These are phyloP conservation scores for Spilogale gracilis DNA, from an alignment of 2,113 vertebrate species.

Conservation along the genomic window DNA sequence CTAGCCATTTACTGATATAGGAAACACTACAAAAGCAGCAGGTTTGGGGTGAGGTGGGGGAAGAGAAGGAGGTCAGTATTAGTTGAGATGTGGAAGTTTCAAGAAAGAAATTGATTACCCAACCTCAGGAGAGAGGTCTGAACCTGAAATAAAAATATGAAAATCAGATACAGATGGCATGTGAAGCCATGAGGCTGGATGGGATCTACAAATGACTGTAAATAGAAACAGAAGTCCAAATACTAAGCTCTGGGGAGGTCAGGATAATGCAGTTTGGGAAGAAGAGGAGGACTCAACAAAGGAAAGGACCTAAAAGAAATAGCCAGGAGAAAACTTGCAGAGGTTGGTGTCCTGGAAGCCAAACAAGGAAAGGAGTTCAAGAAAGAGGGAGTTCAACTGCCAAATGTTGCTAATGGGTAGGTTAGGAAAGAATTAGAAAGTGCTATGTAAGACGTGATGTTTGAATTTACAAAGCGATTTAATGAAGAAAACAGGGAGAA, in stretches of 20 bases:
- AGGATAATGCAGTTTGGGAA: background rate
- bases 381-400: background rate
- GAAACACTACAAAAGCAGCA: constrained; percentile 30
- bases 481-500: constrained; percentile 28
- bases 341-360: background rate
- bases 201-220: background rate
- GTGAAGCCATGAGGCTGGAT: background rate
- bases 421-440: constrained; percentile 32
- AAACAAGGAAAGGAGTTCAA: constrained; percentile 29
- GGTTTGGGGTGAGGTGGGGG: background rate
- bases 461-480: constrained; percentile 32
- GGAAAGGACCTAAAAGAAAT: background rate
- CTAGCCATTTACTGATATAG: background rate
- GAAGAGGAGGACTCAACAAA: background rate
- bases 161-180: constrained; percentile 20
- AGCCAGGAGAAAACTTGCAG: background rate
- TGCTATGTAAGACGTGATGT: background rate
- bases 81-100: background rate
- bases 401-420: constrained; percentile 21
- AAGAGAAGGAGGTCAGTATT: background rate
- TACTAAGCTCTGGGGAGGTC: background rate
- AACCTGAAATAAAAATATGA: background rate
- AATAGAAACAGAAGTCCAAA: background rate
- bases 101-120: constrained; percentile 38
- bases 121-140: background rate